Evolutionary conservation across 2,888 invertebrate genomes (phyloP).

Genomic region (Acleris literana): DNA sequence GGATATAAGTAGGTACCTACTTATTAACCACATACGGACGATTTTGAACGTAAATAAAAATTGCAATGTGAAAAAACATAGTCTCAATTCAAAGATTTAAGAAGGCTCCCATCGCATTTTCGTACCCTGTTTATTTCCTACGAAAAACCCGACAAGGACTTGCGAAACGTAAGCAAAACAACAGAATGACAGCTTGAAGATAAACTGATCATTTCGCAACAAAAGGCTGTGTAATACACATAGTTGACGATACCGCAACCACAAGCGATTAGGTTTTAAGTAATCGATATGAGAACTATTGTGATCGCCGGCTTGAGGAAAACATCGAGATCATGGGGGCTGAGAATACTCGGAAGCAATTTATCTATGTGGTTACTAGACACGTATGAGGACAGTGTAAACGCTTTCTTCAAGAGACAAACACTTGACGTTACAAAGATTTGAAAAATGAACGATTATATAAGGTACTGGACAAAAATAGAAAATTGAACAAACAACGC

Average conservation of each 20-base stretch:
- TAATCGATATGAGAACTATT: conserved; percentile 23
- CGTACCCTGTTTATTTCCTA: conserved; percentile 9
- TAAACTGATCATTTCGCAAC: conserved; percentile 28
- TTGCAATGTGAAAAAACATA: too few relatives aligned
- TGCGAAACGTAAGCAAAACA: conserved; percentile 22
- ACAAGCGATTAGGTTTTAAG: conserved; percentile 30
- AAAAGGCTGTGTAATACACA: conserved; percentile 20
- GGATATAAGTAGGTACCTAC: not conserved
- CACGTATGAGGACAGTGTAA: conserved; percentile 2
- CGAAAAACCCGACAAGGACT: conserved; percentile 6
- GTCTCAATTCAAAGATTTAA: too few relatives aligned
- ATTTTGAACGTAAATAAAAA: too few relatives aligned
- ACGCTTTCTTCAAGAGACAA: conserved; percentile 4
- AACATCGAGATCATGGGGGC: conserved; percentile 3
- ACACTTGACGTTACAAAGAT: not conserved
- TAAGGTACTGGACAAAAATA: not conserved
- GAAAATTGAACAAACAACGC: conserved; percentile 3
- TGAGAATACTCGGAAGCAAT: conserved; percentile 13
- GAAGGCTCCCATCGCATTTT: not conserved
- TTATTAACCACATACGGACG: not conserved
- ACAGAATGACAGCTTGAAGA: conserved; percentile 21
- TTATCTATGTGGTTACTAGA: not conserved
- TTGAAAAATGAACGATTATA: not conserved
- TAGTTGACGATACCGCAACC: conserved; percentile 30
- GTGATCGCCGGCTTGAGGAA: conserved; percentile 19